Evolutionary conservation across 2,797 vertebrate genomes (phyloP).

Genomic region (Hydrolagus colliei): DNA sequence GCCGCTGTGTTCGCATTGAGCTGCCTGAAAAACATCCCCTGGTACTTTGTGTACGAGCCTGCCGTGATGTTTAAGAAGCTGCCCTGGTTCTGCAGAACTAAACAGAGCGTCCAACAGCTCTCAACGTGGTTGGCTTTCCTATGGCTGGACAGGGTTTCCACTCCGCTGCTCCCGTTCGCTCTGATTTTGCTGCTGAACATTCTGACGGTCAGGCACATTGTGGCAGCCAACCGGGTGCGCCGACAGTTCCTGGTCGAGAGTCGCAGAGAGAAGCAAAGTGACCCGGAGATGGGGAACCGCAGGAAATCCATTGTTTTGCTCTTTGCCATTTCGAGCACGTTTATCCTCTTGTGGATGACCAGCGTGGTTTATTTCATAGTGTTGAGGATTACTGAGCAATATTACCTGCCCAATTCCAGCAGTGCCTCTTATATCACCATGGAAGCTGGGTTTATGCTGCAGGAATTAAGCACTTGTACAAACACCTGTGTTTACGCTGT

Average conservation of each 20-base stretch:
- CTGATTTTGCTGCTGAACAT: background rate
- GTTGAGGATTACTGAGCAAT: background rate
- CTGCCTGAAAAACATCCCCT: too few species aligned
- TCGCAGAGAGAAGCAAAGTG: background rate
- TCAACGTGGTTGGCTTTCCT: too few species aligned
- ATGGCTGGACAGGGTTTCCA: background rate
- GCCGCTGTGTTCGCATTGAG: too few species aligned
- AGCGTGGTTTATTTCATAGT: background rate
- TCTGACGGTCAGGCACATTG: background rate
- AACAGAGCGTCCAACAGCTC: too few species aligned
- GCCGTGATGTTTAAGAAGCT: too few species aligned
- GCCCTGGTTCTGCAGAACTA: too few species aligned
- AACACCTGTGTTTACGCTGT: background rate
- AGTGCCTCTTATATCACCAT: too few species aligned
- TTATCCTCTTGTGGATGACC: background rate
- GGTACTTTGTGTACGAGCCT: too few species aligned
- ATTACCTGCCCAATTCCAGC: background rate
- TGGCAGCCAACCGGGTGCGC: background rate
- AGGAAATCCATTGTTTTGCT: slow-evolving; percentile 7
- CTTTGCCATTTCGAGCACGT: slow-evolving; percentile 13
- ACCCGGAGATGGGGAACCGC: slow-evolving; percentile 3
- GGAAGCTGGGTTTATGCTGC: background rate
- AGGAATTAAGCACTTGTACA: background rate
- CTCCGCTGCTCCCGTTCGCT: background rate
- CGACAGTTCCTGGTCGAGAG: background rate